A percentile compares a stretch with the other conserved stretches of the same genome.
phyloP scores from a whole-genome alignment of 2,888 invertebrate genomes.

The Phengaris arion region DNA sequence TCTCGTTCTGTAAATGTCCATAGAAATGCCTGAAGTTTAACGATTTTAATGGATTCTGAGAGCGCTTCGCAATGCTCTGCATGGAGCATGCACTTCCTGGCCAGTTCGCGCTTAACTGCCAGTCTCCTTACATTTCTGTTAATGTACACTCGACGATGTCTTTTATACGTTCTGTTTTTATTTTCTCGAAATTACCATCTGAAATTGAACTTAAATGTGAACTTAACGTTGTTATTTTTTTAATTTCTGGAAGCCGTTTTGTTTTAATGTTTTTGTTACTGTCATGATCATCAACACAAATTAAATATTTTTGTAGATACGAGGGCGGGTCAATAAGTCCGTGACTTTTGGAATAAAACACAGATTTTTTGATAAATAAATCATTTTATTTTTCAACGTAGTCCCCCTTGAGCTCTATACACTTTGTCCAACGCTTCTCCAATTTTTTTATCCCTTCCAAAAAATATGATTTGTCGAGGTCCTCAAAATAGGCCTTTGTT shows the following conservation, averaged over 20 bases:
- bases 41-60: constrained; percentile 22
- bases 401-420: too few relatives aligned
- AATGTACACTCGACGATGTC: constrained; percentile 18
- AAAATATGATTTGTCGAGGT: too few relatives aligned
- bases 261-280: not conserved
- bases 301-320: constrained; percentile 15
- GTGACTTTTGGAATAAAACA: too few relatives aligned
- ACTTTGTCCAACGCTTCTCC: too few relatives aligned
- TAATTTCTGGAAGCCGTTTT: constrained; percentile 6
- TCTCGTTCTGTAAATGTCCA: not conserved
- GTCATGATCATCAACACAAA: not conserved
- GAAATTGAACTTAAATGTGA: not conserved
- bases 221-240: not conserved
- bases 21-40: constrained; percentile 7
- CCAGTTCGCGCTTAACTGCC: constrained; percentile 7
- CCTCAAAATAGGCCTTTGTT: too few relatives aligned
- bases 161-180: not conserved
- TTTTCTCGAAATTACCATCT: constrained; percentile 1
- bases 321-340: too few relatives aligned
- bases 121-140: constrained; percentile 10
- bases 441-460: too few relatives aligned
- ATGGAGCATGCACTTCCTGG: constrained; percentile 17
- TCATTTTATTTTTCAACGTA: too few relatives aligned
- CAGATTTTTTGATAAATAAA: too few relatives aligned
- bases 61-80: constrained; percentile 21